A percentile compares a stretch with the other conserved stretches of the same genome.
phyloP scores from a whole-genome alignment of 2,888 invertebrate genomes.

The Chrysolina haemoptera region DNA sequence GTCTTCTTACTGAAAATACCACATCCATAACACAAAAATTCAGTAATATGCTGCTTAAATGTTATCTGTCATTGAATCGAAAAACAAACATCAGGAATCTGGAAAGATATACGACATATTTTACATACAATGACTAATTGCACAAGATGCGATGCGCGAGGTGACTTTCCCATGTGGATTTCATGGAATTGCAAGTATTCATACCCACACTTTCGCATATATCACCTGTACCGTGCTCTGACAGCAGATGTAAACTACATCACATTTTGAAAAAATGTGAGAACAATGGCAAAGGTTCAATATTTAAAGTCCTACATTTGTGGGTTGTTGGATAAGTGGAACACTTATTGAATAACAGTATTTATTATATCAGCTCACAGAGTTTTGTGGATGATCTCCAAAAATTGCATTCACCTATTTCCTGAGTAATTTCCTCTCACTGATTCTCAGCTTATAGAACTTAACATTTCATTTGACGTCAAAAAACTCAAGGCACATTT shows the following conservation, averaged over 20 bases:
- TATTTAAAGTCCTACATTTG: not conserved
- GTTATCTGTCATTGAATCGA: slow-evolving; percentile 44
- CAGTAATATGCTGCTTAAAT: slow-evolving; percentile 39
- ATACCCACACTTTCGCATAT: slow-evolving; percentile 15
- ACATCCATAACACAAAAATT: slow-evolving; percentile 43
- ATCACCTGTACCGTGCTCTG: not conserved
- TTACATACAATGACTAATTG: slow-evolving; percentile 47
- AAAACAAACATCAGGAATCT: slow-evolving; percentile 43
- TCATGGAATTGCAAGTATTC: slow-evolving; percentile 5
- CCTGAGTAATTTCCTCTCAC: no score
- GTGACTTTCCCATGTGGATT: slow-evolving; percentile 38
- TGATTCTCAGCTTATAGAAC: no score
- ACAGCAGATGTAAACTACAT: not conserved
- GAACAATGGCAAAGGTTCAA: slow-evolving; percentile 4
- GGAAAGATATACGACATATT: slow-evolving; percentile 42
- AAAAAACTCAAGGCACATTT: no score
- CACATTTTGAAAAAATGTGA: not conserved
- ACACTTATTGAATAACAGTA: not conserved
- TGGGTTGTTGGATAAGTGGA: not conserved
- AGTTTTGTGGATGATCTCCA: no score
- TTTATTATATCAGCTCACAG: no score
- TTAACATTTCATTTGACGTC: no score
- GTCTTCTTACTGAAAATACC: slow-evolving; percentile 33
- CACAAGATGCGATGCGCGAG: slow-evolving; percentile 32
- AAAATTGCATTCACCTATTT: no score